These are phyloP conservation scores for Carettochelys insculpta DNA, from an alignment of 2,113 vertebrate species.

Conservation along the genomic window DNA sequence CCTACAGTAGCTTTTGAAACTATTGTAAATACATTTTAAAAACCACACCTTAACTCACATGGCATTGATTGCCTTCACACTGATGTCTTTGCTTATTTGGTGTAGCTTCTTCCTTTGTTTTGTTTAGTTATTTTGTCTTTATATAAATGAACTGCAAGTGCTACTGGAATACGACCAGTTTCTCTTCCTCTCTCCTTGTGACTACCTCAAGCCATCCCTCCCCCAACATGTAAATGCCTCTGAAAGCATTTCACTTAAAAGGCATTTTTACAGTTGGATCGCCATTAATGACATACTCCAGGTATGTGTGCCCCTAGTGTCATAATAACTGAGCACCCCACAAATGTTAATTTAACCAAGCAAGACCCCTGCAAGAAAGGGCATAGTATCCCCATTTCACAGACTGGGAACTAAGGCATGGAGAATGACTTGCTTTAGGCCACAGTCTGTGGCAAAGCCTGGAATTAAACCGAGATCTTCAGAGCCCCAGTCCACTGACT, in stretches of 20 bases:
- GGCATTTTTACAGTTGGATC: not conserved
- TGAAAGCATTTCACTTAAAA: not conserved
- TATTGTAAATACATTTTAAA: not conserved
- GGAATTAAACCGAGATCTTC: not conserved
- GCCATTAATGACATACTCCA: not conserved
- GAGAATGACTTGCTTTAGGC: not conserved
- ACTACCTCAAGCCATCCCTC: rapidly evolving
- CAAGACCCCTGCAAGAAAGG: not conserved
- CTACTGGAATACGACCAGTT: not conserved
- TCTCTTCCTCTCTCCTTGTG: not conserved
- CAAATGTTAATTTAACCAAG: not conserved
- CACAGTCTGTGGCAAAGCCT: not conserved
- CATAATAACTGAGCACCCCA: rapidly evolving
- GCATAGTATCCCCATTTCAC: not conserved
- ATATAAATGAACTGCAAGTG: not conserved
- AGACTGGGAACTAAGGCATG: not conserved
- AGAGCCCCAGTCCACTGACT: too few relatives aligned
- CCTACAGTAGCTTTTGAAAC: not conserved
- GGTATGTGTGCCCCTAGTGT: not conserved
- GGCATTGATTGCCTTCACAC: not conserved
- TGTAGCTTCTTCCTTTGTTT: not conserved
- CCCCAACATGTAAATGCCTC: not conserved
- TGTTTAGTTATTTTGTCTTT: not conserved
- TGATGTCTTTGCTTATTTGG: rapidly evolving
- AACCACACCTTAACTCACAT: not conserved